Base-by-base conservation (phyloP, 2,797 vertebrate genomes). In the Rhyacichthys aspro region DNA sequence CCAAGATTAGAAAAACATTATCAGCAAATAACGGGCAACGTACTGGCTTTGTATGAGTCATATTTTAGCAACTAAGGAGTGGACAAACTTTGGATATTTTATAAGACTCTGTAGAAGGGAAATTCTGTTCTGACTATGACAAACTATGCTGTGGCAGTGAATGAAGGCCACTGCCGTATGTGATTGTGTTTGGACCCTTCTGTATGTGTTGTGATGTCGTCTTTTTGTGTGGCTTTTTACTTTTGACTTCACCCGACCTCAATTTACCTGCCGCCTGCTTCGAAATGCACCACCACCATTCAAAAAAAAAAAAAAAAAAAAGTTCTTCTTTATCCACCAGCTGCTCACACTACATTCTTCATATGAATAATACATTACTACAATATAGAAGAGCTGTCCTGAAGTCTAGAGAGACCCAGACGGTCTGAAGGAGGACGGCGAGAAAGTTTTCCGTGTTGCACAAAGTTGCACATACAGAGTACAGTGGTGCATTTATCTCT, bases 181-280 rank as follows among this genome's bases (percentile, higher is more conserved):
- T 80, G 86, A 84, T 83, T 83, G 79, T 76, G 85, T 76, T 82
- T 87, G 69, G 61, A 61, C 56, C 46, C 23, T 46, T 57, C 36
- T 36, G 16, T 54, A 33, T 18, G 45, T 62, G 28, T 42, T 36
- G 43, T 33, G 43, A 49, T 11, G 17, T 56, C 33, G 55, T 62
- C 65, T 78, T 47, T 63, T 72, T 78, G 55, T 70, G 68, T 70
- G 46, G 56, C 52, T 72, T 82, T 85, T 28, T 75, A 74, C 76
- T 66, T 78, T 79, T 81, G 74, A 86, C 84, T 84, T 76, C 81
- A 71, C 52, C 63, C 81, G 82, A 79, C 82, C 84, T 84, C 87
- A 89, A 81, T 84, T 86, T 86, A 86, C 78, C 78, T 86, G 73
- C 63, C 9, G 55, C 68, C 57, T 33, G 56, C 59, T 46, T 80